Base-by-base conservation (phyloP, 2,113 vertebrate genomes). In the Alligator sinensis region DNA sequence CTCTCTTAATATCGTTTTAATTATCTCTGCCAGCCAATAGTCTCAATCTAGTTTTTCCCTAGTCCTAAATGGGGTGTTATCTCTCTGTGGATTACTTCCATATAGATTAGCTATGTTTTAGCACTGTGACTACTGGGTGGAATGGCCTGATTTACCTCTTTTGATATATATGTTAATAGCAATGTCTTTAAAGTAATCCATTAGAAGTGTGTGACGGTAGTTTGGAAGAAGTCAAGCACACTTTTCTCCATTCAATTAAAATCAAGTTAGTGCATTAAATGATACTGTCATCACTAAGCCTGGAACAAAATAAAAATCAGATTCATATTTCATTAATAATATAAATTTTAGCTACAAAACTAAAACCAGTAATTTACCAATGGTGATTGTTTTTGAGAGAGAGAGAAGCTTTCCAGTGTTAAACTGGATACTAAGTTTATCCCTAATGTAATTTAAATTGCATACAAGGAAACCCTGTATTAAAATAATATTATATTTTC, bases 391-490 rank as follows among this genome's bases (percentile, higher is more conserved):
- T 90, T 77, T 74, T 77, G 61, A 21, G 17, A 85, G 84, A 85
- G 84, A 82, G 86, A 24, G 25, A 74, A 90, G 10, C 18, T 90
- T 89, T 88, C 68, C 88, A 75, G 9, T 10, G 77, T 77, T 75
- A 61, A 87, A 87, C 75, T 75, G 78, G 10, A 11, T 83, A 47
- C 47, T 82, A 75, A 77, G 80, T 89, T 82, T 55, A 11, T 91
- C 75, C 91, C 79, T 95, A 91, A 92, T 85, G 91, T 95, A 82
- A 92, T 94, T 93, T 94, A 95, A 95, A 91, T 95, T 94, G 89
- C 93, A 94, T 84, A 94, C 30, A 38, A 11, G 47, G 95, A 94
- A 79, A 10, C 77, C 64, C n/a, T 92, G 81, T 80, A 64, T 84
- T 90, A 95, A 80, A 82, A 60, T 87, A 93, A 91, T 93, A 84